Evolutionary conservation across 2,113 vertebrate genomes (phyloP).

Genomic region (Alethe castanea): DNA sequence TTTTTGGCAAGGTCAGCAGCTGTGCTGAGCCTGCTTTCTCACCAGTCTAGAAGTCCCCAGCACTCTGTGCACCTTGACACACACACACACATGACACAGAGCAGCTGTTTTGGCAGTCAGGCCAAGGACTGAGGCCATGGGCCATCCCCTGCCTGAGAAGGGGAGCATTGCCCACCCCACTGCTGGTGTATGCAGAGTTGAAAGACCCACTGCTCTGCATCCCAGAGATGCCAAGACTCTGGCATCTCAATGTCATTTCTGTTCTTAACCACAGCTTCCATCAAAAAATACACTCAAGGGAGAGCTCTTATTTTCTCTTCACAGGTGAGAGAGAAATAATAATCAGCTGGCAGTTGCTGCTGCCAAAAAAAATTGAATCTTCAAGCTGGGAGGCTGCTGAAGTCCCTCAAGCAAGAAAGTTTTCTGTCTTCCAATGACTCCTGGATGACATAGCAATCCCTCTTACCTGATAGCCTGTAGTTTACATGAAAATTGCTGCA

Average conservation of each 20-base stretch:
- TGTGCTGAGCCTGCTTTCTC: background rate
- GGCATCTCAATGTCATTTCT: background rate
- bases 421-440: background rate
- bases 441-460: background rate
- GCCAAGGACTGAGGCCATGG: fast-evolving
- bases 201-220: background rate
- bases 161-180: background rate
- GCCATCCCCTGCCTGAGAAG: background rate
- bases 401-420: background rate
- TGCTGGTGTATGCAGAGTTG: background rate
- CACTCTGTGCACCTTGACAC: background rate
- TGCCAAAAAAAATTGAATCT: background rate
- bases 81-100: fast-evolving
- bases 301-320: background rate
- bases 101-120: background rate
- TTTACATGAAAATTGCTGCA: background rate
- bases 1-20: background rate
- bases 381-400: background rate
- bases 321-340: background rate
- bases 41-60: background rate
- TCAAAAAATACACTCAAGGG: background rate
- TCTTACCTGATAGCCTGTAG: background rate
- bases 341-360: background rate
- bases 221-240: background rate
- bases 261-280: background rate